Conservation (phyloP, 2,797 vertebrate species). For the Hephaestus fuliginosus region DNA sequence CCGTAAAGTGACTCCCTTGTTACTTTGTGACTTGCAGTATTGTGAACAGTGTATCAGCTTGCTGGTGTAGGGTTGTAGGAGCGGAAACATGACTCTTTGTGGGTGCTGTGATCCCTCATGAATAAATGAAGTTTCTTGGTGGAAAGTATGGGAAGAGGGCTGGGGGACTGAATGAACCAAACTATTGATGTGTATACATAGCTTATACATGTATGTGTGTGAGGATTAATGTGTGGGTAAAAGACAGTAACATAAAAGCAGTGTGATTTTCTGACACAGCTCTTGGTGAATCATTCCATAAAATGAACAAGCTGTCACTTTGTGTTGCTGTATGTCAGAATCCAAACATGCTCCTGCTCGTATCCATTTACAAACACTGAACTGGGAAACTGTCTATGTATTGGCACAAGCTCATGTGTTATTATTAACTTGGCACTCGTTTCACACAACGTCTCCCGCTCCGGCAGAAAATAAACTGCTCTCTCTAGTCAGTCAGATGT, state of each 20-base stretch:
- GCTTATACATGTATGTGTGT: not conserved
- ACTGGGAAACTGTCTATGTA: slow-evolving; percentile 2
- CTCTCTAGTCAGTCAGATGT: not conserved
- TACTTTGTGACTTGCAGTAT: slow-evolving; percentile 76
- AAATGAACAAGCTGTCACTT: slow-evolving; percentile 12
- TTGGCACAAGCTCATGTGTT: not conserved
- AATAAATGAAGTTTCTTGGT: slow-evolving; percentile 82
- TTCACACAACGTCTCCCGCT: not conserved
- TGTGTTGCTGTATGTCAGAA: slow-evolving; percentile 8
- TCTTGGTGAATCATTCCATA: not conserved
- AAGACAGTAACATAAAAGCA: not conserved
- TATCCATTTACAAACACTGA: slow-evolving; percentile 3
- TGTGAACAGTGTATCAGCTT: slow-evolving; percentile 80
- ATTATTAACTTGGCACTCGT: not conserved
- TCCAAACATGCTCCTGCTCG: not conserved
- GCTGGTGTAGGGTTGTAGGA: slow-evolving; percentile 78
- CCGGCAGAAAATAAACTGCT: not conserved
- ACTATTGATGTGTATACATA: slow-evolving; percentile 1
- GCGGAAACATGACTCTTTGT: slow-evolving; percentile 81
- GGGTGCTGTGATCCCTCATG: slow-evolving; percentile 78
- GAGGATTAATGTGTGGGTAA: not conserved
- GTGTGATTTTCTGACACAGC: not conserved
- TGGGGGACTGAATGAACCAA: slow-evolving; percentile 37
- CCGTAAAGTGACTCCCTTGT: slow-evolving; percentile 85
- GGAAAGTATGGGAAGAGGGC: slow-evolving; percentile 52